These are phyloP conservation scores for Chelon auratus DNA, from an alignment of 2,797 vertebrate species.

Conservation along the genomic window DNA sequence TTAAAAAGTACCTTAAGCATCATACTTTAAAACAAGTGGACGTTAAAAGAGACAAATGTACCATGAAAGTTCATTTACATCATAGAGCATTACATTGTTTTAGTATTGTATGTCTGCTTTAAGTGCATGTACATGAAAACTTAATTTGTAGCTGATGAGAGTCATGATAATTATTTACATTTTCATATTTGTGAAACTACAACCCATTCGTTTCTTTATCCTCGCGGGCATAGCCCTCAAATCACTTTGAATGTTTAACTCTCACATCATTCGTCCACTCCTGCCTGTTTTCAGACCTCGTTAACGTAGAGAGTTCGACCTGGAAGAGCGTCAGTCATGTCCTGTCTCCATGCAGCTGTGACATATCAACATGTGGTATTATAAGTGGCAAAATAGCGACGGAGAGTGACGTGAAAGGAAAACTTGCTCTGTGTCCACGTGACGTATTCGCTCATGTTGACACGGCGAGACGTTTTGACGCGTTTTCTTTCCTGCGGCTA, in stretches of 20 bases:
- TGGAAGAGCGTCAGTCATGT: slow-evolving; percentile 26
- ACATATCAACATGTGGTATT: slow-evolving; percentile 19
- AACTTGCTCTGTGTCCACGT: slow-evolving; percentile 43
- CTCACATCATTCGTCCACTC: slow-evolving; percentile 7
- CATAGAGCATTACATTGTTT: not conserved
- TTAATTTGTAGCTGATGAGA: not conserved
- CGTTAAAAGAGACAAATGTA: slow-evolving; percentile 8
- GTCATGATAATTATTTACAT: too few species aligned
- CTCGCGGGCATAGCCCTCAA: not conserved
- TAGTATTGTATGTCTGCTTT: slow-evolving; percentile 7
- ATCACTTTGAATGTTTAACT: slow-evolving; percentile 1
- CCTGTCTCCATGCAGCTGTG: slow-evolving; percentile 45
- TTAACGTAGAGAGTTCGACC: slow-evolving; percentile 32
- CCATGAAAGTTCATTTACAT: not conserved
- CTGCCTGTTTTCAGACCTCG: slow-evolving; percentile 26
- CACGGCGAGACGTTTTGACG: slow-evolving; percentile 47
- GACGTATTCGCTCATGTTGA: slow-evolving; percentile 67
- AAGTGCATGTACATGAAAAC: not conserved
- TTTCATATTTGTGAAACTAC: slow-evolving; percentile 2
- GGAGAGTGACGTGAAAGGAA: slow-evolving; percentile 54
- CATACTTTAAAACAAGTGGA: not conserved
- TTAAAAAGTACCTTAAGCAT: not conserved
- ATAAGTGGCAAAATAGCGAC: slow-evolving; percentile 57
- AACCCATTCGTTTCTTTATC: slow-evolving; percentile 3
- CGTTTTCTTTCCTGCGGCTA: slow-evolving; percentile 41